These are phyloP conservation scores for Heliconius aoede DNA, from an alignment of 2,888 invertebrate species.

Conservation along the genomic window DNA sequence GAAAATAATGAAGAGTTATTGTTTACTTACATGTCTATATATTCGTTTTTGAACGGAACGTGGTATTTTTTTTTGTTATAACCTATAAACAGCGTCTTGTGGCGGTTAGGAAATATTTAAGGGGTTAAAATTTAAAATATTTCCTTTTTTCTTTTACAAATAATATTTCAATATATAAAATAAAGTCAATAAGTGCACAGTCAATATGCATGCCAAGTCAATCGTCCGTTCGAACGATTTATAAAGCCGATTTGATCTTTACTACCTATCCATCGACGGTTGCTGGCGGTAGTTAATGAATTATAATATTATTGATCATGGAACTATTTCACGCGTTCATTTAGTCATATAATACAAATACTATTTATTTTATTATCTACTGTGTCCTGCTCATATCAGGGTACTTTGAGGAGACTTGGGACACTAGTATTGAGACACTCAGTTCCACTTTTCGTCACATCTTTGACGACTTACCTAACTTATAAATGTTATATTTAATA, in stretches of 20 bases:
- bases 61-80: no score
- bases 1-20: neutral
- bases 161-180: neutral
- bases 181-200: neutral
- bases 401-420: no score
- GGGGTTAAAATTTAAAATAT: no score
- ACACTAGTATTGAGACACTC: no score
- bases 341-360: neutral
- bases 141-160: no score
- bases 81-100: no score
- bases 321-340: neutral
- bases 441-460: no score
- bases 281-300: neutral
- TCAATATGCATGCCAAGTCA: neutral
- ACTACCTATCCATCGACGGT: neutral
- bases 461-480: no score
- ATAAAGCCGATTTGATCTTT: constrained; percentile 8
- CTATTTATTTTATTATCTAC: neutral
- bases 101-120: no score
- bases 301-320: neutral
- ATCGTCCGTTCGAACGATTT: neutral
- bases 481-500: no score
- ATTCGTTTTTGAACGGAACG: no score
- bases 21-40: neutral
- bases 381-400: no score